Conservation (phyloP, 2,113 vertebrate species). For the Aplodontia rufa region DNA sequence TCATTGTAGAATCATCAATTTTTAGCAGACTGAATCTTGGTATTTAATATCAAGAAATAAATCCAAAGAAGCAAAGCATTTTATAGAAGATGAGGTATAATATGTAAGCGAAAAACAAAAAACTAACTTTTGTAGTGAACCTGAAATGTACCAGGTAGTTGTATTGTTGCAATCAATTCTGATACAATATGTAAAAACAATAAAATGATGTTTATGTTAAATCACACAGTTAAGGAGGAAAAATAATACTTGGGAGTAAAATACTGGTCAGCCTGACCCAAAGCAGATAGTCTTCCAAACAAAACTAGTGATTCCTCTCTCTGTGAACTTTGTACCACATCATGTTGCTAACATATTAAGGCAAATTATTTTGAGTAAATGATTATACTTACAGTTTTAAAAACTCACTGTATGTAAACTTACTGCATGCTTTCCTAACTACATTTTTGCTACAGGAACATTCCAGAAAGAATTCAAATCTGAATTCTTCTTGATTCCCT, state of each 20-base stretch:
- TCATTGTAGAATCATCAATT: background rate
- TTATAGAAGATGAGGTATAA: background rate
- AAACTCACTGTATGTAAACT: background rate
- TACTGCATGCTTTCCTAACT: background rate
- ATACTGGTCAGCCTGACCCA: accelerated
- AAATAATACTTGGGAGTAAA: background rate
- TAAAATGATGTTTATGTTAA: background rate
- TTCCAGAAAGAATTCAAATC: constrained; percentile 31
- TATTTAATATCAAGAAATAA: background rate
- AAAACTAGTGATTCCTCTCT: background rate
- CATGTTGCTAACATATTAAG: background rate
- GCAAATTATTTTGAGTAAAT: constrained; percentile 1
- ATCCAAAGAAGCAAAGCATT: background rate
- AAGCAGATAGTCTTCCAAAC: background rate
- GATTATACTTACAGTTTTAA: background rate
- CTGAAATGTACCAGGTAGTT: background rate
- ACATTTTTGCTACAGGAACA: background rate
- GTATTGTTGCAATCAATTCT: background rate
- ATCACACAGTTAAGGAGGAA: background rate
- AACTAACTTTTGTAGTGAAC: constrained; percentile 2
- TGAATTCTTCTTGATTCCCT: background rate
- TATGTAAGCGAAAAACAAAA: background rate
- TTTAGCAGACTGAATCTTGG: background rate
- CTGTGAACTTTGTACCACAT: background rate
- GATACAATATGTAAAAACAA: background rate